A percentile compares a stretch with the other conserved stretches of the same genome.
These are phyloP conservation scores for Umimayanthus chanpuru DNA, from an alignment of 92 coral and sea anemone genomes.

Conservation along the genomic window DNA sequence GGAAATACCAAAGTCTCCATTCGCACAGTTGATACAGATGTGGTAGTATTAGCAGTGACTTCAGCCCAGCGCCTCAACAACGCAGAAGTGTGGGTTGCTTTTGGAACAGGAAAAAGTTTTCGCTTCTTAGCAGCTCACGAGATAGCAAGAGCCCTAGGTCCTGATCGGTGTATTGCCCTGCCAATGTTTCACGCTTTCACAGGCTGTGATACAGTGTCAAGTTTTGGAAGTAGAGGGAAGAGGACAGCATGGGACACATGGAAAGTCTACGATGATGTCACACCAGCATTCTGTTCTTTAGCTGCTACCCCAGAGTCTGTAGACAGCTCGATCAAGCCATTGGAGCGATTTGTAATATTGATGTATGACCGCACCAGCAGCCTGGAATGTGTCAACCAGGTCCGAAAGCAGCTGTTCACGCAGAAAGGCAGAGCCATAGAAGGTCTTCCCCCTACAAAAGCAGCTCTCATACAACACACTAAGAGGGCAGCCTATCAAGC, in stretches of 20 bases:
- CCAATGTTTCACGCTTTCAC: conserved; percentile 56
- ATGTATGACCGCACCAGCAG: conserved; percentile 59
- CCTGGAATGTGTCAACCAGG: conserved; percentile 47
- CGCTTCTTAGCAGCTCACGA: conserved; percentile 56
- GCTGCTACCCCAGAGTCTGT: conserved; percentile 25
- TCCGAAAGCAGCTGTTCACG: conserved; percentile 55
- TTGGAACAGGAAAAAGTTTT: conserved; percentile 54
- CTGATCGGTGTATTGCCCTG: conserved; percentile 41
- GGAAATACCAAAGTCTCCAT: conserved; percentile 49
- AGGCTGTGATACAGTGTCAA: conserved; percentile 57
- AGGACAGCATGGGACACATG: conserved; percentile 34
- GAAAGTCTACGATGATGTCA: conserved; percentile 13
- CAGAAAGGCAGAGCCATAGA: conserved; percentile 58
- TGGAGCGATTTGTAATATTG: conserved; percentile 51
- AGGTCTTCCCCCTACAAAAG: conserved; percentile 55
- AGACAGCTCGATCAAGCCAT: conserved; percentile 2
- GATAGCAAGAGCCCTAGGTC: conserved; percentile 44
- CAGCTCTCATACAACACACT: conserved; percentile 55
- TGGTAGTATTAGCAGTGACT: conserved; percentile 57
- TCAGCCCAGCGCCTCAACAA: conserved; percentile 41
- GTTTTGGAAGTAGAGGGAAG: conserved; percentile 37
- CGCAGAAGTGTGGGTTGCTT: conserved; percentile 60
- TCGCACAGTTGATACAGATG: conserved; percentile 62
- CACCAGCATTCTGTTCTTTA: conserved; percentile 24
- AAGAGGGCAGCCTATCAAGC: conserved; percentile 59